These are phyloP conservation scores for Amphipyra tragopoginis DNA, from an alignment of 2,888 invertebrate genomes.

Conservation along the genomic window DNA sequence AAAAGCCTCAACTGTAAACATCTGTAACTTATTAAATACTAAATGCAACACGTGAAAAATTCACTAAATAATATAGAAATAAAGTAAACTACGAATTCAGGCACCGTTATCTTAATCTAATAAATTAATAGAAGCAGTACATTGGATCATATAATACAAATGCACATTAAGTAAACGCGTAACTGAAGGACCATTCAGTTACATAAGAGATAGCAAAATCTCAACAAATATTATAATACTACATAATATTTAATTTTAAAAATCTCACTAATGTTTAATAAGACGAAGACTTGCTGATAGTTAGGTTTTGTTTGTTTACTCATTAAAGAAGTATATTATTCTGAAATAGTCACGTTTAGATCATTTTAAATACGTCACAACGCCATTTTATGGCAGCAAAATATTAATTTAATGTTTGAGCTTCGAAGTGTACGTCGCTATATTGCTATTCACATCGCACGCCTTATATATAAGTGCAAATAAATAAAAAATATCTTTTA, in stretches of 20 bases:
- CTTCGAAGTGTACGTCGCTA: conserved; percentile 34
- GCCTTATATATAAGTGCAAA: conserved; percentile 37
- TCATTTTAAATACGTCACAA: conserved; percentile 20
- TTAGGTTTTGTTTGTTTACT: conserved; percentile 41
- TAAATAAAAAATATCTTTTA: conserved; percentile 40
- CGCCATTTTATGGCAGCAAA: conserved; percentile 51
- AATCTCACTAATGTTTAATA: conserved; percentile 66
- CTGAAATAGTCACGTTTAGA: conserved; percentile 20
- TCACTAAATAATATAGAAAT: conserved; percentile 56
- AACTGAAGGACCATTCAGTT: conserved; percentile 29
- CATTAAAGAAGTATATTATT: conserved; percentile 27
- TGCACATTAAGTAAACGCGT: conserved; percentile 24
- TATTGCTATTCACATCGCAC: conserved; percentile 25
- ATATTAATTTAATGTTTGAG: conserved; percentile 42
- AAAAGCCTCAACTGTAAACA: conserved; percentile 50
- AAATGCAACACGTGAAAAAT: conserved; percentile 64
- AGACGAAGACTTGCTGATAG: conserved; percentile 57
- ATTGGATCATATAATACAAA: conserved; percentile 29
- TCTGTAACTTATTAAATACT: conserved; percentile 60
- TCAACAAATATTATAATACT: conserved; percentile 57
- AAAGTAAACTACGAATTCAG: conserved; percentile 74
- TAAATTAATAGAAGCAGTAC: conserved; percentile 50
- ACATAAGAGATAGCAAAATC: conserved; percentile 41
- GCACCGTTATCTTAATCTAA: conserved; percentile 86
- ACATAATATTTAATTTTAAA: conserved; percentile 53